phyloP scores from a whole-genome alignment of 2,113 vertebrate species.

The Riparia riparia region DNA sequence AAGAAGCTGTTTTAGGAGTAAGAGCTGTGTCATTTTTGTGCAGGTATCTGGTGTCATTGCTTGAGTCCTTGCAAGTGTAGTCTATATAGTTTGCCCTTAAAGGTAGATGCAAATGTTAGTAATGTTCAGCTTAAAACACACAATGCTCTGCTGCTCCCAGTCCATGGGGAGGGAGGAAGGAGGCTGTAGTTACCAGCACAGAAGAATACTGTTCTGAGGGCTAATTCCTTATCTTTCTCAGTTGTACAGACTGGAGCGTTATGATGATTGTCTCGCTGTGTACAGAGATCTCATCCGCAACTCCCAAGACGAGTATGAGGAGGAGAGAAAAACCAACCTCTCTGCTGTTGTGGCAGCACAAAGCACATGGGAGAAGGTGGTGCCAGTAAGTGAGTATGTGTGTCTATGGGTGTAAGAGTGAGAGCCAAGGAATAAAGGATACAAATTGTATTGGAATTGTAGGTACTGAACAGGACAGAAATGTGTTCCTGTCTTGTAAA shows the following conservation, averaged over 20 bases:
- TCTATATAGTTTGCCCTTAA: neutral
- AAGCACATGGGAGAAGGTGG: conserved; percentile 90
- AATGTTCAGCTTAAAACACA: neutral
- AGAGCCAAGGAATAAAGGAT: neutral
- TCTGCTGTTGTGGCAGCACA: conserved; percentile 93
- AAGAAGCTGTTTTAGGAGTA: neutral
- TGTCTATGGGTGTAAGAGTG: neutral
- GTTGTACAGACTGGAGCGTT: conserved; percentile 94
- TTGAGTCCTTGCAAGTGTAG: neutral
- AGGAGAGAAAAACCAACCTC: conserved; percentile 97
- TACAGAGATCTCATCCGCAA: conserved; percentile 97
- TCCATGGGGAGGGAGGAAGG: neutral
- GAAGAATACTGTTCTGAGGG: neutral
- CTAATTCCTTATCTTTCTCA: conserved; percentile 51
- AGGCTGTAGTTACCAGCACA: neutral
- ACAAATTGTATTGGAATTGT: neutral
- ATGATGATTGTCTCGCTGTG: conserved; percentile 88
- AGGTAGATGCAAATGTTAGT: neutral
- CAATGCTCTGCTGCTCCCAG: neutral
- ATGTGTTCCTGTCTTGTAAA: neutral
- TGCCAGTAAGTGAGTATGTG: conserved; percentile 78
- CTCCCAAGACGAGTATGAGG: conserved; percentile 98
- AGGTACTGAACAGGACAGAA: neutral
- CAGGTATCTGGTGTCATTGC: neutral
- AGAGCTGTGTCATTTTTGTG: neutral